Base-by-base conservation (phyloP, 2,888 invertebrate genomes). In the Chrysodeixis includens region DNA sequence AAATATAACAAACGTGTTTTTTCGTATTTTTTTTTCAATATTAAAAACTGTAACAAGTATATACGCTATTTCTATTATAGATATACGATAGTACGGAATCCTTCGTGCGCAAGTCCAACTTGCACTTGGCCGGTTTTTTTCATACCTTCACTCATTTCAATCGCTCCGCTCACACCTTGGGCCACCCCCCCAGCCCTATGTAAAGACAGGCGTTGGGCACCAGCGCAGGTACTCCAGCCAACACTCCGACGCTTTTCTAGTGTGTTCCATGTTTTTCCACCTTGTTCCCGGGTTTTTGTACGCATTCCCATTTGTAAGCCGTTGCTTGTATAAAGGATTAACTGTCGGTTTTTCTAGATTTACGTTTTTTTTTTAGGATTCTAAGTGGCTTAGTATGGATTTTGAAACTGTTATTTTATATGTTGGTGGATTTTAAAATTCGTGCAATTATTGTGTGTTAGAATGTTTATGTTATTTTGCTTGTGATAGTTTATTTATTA, bases 231-330 rank as follows among this genome's bases (percentile, higher is more conserved):
- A 67, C 63, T 55, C 58, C 62, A 66, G 56, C 66, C 53, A 55
- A 80, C 79, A 78, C 78, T 68, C 56, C 60, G 74, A 72, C 79
- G 79, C 74, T 69, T 69, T 71, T 74, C 76, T 64, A 79, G 79
- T 69, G 69, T 71, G 78, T 74, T 74, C 71, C 65, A 77, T 74
- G 78, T 78, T 78, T 77, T 76, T 66, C 66, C 61, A 74, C 71
- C 40, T 66, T 56, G 72, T 71, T 71, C 40, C 59, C 40, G 69
- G 80, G 71, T 67, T 71, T 73, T 59, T 63, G 65, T 35, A 66
- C 44, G 64, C 18, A 35, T 78, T 62, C 71, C 71, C 68, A 77
- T 72, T 74, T 72, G 63, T 30, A 51, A 56, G 44, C 20, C 0
- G 20, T 49, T 55, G 55, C 63, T 60, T 72, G 56, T 66, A 65